Evolutionary conservation across 2,113 vertebrate species (phyloP).

Genomic region (Callospermophilus lateralis): DNA sequence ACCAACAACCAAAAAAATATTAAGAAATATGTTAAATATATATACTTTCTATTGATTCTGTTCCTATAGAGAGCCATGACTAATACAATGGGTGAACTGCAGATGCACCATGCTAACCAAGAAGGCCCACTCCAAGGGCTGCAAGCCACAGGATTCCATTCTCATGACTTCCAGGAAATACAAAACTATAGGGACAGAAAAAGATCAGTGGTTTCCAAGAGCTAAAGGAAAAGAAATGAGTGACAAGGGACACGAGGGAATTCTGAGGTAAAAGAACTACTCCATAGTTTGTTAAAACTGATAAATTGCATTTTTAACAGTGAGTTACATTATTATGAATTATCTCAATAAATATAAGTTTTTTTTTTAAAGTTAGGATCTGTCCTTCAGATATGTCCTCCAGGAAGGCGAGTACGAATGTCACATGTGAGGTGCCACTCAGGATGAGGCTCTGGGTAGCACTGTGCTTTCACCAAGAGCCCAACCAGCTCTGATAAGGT

Average conservation of each 20-base stretch:
- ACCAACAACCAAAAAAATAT: no score
- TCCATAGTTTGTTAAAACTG: background rate
- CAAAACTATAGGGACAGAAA: background rate
- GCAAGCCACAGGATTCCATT: no score
- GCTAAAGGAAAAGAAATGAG: background rate
- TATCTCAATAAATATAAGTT: background rate
- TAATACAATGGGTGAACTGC: background rate
- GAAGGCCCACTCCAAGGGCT: no score
- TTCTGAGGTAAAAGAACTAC: background rate
- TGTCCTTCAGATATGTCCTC: background rate
- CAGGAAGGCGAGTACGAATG: background rate
- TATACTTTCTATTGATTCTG: no score
- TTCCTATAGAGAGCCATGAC: no score
- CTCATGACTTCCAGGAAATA: background rate
- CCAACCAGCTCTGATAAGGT: no score
- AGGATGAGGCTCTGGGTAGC: rapidly evolving
- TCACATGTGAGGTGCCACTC: background rate
- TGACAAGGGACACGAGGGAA: background rate
- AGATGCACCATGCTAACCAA: no score
- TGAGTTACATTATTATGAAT: background rate
- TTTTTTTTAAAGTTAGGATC: no score
- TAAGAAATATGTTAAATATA: no score
- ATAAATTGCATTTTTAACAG: background rate
- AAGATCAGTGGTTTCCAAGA: background rate
- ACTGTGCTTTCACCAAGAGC: background rate